These are phyloP conservation scores for Glyphotaelius pellucidus DNA, from an alignment of 2,888 invertebrate genomes.

Conservation along the genomic window DNA sequence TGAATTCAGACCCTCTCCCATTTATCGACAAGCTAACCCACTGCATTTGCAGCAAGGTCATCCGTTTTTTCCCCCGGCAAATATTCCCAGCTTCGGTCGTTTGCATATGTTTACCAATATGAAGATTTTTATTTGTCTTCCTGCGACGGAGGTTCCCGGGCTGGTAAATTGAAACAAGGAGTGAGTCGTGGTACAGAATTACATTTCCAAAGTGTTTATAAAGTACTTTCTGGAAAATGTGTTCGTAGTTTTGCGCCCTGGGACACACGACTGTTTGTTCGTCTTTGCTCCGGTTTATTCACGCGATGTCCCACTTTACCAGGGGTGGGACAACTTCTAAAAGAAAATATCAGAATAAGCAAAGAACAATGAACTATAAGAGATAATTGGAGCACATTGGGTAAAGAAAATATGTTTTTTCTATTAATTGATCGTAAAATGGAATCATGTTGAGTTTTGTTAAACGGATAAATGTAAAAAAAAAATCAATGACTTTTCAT, in stretches of 20 bases:
- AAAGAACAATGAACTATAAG: background rate
- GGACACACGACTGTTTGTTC: constrained; percentile 51
- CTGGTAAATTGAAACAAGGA: constrained; percentile 65
- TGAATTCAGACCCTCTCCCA: background rate
- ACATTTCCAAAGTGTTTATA: constrained; percentile 65
- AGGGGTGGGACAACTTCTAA: background rate
- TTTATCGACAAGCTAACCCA: background rate
- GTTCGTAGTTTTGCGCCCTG: constrained; percentile 49
- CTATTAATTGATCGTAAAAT: background rate
- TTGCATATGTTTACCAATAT: constrained; percentile 43
- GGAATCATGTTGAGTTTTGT: background rate
- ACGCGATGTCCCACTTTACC: constrained; percentile 4
- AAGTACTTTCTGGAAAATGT: constrained; percentile 59
- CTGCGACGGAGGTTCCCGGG: constrained; percentile 46
- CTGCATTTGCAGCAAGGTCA: background rate
- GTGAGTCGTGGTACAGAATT: constrained; percentile 54
- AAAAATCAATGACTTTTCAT: background rate
- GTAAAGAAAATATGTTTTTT: background rate
- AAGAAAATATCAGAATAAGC: background rate
- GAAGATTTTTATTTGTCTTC: constrained; percentile 42
- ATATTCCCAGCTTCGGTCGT: constrained; percentile 12
- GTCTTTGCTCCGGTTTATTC: constrained; percentile 30
- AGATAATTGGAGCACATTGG: background rate
- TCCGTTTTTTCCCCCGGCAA: background rate
- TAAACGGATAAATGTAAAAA: background rate